These are phyloP conservation scores for Andrena fulva DNA, from an alignment of 2,888 invertebrate genomes.

Conservation along the genomic window DNA sequence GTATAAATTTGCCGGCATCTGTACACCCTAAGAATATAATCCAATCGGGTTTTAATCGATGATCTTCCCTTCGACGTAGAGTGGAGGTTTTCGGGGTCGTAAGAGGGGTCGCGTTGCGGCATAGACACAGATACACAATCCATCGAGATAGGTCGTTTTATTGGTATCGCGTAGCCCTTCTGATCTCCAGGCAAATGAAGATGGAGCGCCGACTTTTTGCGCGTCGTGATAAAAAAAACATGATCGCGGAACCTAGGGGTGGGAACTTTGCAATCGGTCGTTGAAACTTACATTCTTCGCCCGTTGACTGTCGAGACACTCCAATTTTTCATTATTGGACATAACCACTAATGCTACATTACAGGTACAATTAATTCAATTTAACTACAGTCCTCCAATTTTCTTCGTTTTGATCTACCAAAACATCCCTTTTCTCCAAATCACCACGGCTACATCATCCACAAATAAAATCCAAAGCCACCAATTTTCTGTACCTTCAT, in stretches of 20 bases:
- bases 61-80: slow-evolving; percentile 61
- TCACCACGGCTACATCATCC: no score
- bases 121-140: slow-evolving; percentile 67
- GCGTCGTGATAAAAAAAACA: slow-evolving; percentile 46
- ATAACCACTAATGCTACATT: no score
- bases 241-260: slow-evolving; percentile 24
- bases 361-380: no score
- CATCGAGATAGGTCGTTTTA: slow-evolving; percentile 79
- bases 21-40: slow-evolving; percentile 67
- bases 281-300: not conserved
- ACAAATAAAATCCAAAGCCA: not conserved
- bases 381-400: no score
- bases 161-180: slow-evolving; percentile 81
- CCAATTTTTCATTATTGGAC: no score
- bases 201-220: slow-evolving; percentile 69
- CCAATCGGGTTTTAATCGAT: slow-evolving; percentile 73
- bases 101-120: slow-evolving; percentile 61
- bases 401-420: no score
- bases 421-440: no score
- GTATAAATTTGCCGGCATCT: slow-evolving; percentile 33
- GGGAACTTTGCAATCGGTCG: not conserved
- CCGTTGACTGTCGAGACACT: not conserved
- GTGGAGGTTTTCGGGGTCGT: slow-evolving; percentile 62
- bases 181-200: slow-evolving; percentile 79
- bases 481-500: no score